phyloP scores from a whole-genome alignment of 1,140 invertebrate genomes.

The Heterodera schachtii region DNA sequence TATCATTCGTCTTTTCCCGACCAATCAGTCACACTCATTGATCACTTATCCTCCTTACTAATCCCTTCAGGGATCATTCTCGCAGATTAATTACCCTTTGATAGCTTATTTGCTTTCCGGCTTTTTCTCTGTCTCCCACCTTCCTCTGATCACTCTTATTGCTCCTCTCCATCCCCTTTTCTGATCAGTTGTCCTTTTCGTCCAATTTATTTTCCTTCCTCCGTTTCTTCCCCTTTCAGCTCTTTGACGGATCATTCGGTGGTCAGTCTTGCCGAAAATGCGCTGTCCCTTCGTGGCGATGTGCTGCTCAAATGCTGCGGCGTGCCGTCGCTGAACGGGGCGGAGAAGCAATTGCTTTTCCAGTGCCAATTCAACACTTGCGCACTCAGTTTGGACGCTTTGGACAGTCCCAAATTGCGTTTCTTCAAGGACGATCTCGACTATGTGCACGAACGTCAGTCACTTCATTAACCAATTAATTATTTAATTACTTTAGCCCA shows the following conservation, averaged over 20 bases:
- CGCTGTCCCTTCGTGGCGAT: constrained; percentile 80
- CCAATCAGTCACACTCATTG: too few species aligned
- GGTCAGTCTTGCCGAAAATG: constrained; percentile 67
- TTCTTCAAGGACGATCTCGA: constrained; percentile 85
- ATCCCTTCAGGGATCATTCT: too few species aligned
- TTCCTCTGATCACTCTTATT: too few species aligned
- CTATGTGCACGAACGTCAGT: constrained; percentile 50
- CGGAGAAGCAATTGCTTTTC: constrained; percentile 72
- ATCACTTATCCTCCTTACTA: too few species aligned
- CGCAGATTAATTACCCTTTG: too few species aligned
- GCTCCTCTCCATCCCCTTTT: too few species aligned
- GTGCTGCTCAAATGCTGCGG: constrained; percentile 87
- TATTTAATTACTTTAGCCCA: constrained; percentile 66
- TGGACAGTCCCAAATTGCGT: constrained; percentile 74
- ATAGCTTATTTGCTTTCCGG: background rate
- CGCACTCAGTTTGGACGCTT: constrained; percentile 71
- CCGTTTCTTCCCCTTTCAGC: constrained; percentile 7
- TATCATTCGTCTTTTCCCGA: too few species aligned
- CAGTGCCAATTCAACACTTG: constrained; percentile 88
- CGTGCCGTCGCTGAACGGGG: constrained; percentile 66
- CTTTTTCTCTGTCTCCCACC: background rate
- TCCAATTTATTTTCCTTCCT: too few species aligned
- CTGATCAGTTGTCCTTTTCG: too few species aligned
- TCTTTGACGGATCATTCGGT: constrained; percentile 29
- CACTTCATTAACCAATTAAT: background rate